Base-by-base conservation (phyloP, 2,113 vertebrate genomes). In the Mirza zaza region DNA sequence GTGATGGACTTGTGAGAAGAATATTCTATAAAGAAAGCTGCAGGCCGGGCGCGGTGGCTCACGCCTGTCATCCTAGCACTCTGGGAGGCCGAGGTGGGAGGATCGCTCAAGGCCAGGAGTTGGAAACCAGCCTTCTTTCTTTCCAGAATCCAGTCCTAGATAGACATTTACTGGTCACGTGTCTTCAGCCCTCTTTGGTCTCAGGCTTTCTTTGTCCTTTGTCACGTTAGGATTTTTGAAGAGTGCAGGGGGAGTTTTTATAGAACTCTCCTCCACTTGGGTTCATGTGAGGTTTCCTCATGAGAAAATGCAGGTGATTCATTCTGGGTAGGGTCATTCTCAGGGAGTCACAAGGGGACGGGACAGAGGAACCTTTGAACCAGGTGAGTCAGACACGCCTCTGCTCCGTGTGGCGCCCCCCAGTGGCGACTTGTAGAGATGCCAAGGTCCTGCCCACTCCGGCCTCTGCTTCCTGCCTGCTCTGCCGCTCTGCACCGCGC, bases 351-450 rank as follows among this genome's bases (percentile, higher is more conserved):
- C 45, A 11, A 7, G 13, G 21, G 25, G 50, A 45, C 7, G 45
- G 67, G 17, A 2, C 0, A 8, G 50, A 61, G 34, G 6, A 45
- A 52, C 11, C 11, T 17, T 61, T 34, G 36, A 70, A 5, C 50
- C 0, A 0, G 0, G 32, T 32, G 18, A 48, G 11, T 50, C 21
- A 13, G 39, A 34, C 0, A 1, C 18, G 6, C 29, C 42, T 48
- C 84, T 32, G 17, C 15, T 5, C 3, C 6, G 20, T 2, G 12
- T 13, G 8, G 59, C 32, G 0, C 8, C 32, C 27, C 34, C 48
- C n/a, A 20, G 57, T 3, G 32, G 57, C 75, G 21, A 63, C 39
- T 86, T 18, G 0, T 8, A 27, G 67, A 50, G 7, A 9, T 0
- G 18, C 11, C 32, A 17, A 17, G 2, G 27, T 48, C 50, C 0